phyloP scores from a whole-genome alignment of 92 coral and sea anemone species.

The Zoanthus sociatus region DNA sequence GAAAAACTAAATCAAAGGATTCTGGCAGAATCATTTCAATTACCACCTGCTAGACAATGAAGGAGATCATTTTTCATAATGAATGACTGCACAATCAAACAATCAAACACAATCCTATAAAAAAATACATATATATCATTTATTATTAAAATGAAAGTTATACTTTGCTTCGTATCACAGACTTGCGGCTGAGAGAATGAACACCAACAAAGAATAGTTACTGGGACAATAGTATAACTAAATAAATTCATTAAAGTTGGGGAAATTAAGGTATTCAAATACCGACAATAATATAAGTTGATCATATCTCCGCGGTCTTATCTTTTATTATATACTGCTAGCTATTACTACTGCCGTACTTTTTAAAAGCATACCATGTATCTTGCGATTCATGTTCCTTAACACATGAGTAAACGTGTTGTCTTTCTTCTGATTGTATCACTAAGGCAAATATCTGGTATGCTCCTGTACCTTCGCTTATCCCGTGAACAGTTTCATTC shows the following conservation, averaged over 20 bases:
- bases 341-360: background rate
- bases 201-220: background rate
- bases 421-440: slow-evolving; percentile 4
- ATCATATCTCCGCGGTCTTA: background rate
- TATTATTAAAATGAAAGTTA: background rate
- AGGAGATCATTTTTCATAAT: slow-evolving; percentile 5
- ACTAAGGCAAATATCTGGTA: slow-evolving; percentile 19
- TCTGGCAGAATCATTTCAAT: slow-evolving; percentile 3
- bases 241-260: background rate
- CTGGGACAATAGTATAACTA: background rate
- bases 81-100: background rate
- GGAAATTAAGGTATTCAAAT: background rate
- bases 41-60: slow-evolving; percentile 9
- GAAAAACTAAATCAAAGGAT: background rate
- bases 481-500: slow-evolving; percentile 12
- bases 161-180: background rate
- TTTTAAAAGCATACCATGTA: slow-evolving; percentile 3
- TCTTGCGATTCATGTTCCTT: background rate
- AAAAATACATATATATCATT: background rate
- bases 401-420: slow-evolving; percentile 19
- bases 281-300: background rate
- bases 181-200: background rate
- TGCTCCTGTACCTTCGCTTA: background rate
- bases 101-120: slow-evolving; percentile 28
- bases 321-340: background rate